These are phyloP conservation scores for Hylia prasina DNA, from an alignment of 2,113 vertebrate genomes.

Conservation along the genomic window DNA sequence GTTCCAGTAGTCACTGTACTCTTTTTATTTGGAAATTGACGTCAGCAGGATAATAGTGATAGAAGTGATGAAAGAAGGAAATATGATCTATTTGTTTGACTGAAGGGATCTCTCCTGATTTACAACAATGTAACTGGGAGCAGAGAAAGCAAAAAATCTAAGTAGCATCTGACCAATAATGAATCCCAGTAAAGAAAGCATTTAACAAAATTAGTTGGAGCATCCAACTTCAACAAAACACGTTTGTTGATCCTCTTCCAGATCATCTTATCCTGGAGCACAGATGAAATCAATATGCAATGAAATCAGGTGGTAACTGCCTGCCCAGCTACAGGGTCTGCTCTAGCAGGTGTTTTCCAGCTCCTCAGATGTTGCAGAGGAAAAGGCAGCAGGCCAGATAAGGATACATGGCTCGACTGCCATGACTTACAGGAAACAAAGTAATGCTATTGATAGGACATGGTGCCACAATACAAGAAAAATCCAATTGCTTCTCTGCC, in stretches of 20 bases:
- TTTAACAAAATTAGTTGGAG: neutral
- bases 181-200: neutral
- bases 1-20: neutral
- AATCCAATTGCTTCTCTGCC: neutral
- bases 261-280: neutral
- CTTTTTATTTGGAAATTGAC: neutral
- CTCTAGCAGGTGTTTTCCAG: neutral
- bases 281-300: neutral
- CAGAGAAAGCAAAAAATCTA: neutral
- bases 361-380: neutral
- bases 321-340: neutral
- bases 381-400: neutral
- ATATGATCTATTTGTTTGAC: neutral
- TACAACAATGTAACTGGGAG: neutral
- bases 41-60: neutral
- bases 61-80: neutral
- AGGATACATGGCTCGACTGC: neutral
- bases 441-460: neutral
- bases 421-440: neutral
- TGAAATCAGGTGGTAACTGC: neutral
- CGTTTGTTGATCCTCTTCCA: neutral
- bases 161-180: neutral
- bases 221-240: neutral
- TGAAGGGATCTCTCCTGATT: neutral
- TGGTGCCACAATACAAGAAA: neutral